Conservation (phyloP, 2,888 invertebrate genomes). For the Fragum sueziense region DNA sequence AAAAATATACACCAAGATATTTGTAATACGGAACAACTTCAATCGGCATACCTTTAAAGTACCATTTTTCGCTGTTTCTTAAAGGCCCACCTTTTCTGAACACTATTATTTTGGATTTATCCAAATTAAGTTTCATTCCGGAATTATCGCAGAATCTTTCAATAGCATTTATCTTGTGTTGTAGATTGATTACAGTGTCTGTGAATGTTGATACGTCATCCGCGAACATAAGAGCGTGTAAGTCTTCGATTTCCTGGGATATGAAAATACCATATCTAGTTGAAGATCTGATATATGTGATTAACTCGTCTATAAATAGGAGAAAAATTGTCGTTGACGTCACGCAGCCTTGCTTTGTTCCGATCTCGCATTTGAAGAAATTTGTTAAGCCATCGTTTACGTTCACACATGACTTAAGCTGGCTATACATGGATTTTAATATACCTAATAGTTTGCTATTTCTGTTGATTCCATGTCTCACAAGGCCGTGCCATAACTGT, state of each 20-base stretch:
- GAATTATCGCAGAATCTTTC: background rate
- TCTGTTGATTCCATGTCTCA: background rate
- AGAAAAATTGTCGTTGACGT: background rate
- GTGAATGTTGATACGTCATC: constrained; percentile 18
- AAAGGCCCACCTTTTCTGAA: constrained; percentile 28
- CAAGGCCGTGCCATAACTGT: background rate
- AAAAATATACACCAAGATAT: constrained; percentile 32
- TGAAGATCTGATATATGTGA: background rate
- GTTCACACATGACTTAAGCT: background rate
- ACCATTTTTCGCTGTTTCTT: constrained; percentile 32
- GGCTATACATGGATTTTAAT: background rate
- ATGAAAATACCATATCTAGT: background rate
- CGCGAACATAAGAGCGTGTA: constrained; percentile 13
- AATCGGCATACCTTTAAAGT: constrained; percentile 3
- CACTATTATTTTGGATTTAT: constrained; percentile 28
- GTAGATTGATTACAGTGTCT: background rate
- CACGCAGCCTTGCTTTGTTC: background rate
- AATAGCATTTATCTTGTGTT: background rate
- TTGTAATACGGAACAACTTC: constrained; percentile 26
- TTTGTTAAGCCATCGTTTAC: background rate
- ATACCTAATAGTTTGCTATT: background rate
- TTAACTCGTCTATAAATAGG: background rate
- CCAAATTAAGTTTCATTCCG: constrained; percentile 10
- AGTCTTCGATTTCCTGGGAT: background rate
- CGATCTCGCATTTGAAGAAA: background rate